phyloP scores from a whole-genome alignment of 2,113 vertebrate species.

The Ammodytes dubius region DNA sequence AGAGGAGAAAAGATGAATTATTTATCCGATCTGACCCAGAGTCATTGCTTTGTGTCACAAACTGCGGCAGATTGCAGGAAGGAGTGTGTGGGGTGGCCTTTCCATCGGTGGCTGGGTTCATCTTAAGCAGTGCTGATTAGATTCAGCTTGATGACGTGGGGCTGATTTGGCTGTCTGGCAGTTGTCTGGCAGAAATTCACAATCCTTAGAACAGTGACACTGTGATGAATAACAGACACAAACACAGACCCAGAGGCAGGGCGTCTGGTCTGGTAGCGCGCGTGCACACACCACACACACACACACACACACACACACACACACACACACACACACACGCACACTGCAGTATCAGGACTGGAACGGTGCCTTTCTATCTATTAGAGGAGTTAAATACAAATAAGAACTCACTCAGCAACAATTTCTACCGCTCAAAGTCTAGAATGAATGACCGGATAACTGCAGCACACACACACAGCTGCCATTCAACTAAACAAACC shows the following conservation, averaged over 20 bases:
- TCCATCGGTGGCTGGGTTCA: background rate
- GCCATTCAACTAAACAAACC: background rate
- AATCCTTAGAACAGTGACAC: constrained; percentile 55
- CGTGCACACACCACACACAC: background rate
- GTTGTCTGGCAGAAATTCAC: constrained; percentile 44
- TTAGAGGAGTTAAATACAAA: background rate
- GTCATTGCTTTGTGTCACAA: constrained; percentile 4
- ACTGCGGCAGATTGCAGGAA: background rate
- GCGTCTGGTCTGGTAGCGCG: constrained; percentile 17
- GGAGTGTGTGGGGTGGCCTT: constrained; percentile 26
- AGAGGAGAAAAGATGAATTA: background rate
- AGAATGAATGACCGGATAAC: background rate
- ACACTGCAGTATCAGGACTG: constrained; percentile 32
- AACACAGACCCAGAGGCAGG: constrained; percentile 44
- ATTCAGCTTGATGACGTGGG: constrained; percentile 24
- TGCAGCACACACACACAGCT: background rate
- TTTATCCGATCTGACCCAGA: background rate
- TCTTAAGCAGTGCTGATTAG: constrained; percentile 32
- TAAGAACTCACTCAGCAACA: background rate
- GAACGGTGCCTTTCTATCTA: background rate
- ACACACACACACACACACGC: constrained; percentile 11
- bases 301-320: constrained; percentile 30
- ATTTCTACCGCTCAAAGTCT: background rate
- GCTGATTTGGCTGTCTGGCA: constrained; percentile 35
- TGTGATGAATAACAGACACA: constrained; percentile 65